These are phyloP conservation scores for Salmo trutta DNA, from an alignment of 2,797 vertebrate species.

Conservation along the genomic window DNA sequence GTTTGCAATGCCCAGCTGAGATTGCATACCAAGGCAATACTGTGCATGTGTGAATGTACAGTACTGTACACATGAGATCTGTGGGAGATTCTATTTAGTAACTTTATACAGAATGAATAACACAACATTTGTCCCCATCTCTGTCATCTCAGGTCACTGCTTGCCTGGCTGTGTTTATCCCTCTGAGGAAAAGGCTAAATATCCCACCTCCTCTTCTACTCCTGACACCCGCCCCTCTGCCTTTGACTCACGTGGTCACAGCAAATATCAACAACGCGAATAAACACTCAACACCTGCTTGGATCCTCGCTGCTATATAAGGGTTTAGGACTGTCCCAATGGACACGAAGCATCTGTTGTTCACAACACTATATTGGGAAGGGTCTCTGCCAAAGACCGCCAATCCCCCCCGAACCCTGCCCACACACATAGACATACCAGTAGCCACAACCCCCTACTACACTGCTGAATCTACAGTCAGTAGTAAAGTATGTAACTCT, in stretches of 20 bases:
- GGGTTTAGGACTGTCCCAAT: background rate
- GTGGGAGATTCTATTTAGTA: background rate
- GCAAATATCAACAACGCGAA: background rate
- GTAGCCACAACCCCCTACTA: background rate
- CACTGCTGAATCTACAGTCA: constrained; percentile 3
- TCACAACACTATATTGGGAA: constrained; percentile 1
- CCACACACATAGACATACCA: constrained; percentile 3
- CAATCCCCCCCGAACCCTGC: background rate
- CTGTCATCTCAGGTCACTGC: background rate
- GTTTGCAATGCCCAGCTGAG: background rate
- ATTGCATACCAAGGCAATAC: background rate
- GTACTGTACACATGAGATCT: background rate
- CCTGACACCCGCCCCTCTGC: background rate
- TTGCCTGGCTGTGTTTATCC: background rate
- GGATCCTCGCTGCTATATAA: background rate
- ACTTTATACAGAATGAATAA: background rate
- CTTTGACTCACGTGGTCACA: background rate
- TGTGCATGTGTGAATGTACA: background rate
- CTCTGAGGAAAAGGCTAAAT: background rate
- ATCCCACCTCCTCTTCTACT: background rate
- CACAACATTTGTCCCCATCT: background rate
- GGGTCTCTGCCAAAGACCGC: background rate
- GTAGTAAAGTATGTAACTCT: background rate
- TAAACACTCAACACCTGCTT: background rate
- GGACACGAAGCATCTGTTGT: background rate